These are phyloP conservation scores for Rattus rattus DNA, from an alignment of 2,113 vertebrate genomes.

Conservation along the genomic window DNA sequence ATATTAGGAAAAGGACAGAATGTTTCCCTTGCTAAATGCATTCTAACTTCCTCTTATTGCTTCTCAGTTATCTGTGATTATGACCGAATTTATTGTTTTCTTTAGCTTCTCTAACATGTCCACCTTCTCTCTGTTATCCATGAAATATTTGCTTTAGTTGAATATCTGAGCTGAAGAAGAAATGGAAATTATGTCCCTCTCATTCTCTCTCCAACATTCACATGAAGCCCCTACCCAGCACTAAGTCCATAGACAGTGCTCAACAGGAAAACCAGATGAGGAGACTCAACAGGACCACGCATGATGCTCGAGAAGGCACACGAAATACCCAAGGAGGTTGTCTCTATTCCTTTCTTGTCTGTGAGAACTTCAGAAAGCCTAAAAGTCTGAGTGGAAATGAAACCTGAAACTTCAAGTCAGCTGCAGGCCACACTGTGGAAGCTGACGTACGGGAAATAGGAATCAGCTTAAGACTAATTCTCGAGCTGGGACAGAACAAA, in stretches of 20 bases:
- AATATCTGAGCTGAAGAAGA: conserved; percentile 26
- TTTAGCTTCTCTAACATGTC: background rate
- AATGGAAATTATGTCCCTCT: conserved; percentile 11
- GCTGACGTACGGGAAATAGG: background rate
- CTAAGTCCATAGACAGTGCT: background rate
- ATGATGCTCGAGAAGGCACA: background rate
- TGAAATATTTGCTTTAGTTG: conserved; percentile 9
- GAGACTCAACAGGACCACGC: background rate
- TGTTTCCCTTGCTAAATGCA: background rate
- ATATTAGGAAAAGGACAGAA: conserved; percentile 3
- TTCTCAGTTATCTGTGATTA: background rate
- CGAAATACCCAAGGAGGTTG: background rate
- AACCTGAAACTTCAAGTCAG: background rate
- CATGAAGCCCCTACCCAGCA: background rate
- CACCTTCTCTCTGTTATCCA: background rate
- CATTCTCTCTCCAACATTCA: conserved; percentile 18
- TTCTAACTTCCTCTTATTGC: background rate
- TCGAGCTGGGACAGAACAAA: background rate
- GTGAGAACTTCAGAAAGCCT: conserved; percentile 56
- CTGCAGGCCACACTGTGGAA: background rate
- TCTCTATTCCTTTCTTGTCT: background rate
- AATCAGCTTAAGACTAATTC: background rate
- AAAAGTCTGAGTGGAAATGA: background rate
- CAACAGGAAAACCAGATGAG: background rate
- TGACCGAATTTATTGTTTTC: background rate